A percentile compares a stretch with the other conserved stretches of the same genome.
Conservation (phyloP, 1,140 invertebrate genomes). For the Ceratoteleas bidentatus region DNA sequence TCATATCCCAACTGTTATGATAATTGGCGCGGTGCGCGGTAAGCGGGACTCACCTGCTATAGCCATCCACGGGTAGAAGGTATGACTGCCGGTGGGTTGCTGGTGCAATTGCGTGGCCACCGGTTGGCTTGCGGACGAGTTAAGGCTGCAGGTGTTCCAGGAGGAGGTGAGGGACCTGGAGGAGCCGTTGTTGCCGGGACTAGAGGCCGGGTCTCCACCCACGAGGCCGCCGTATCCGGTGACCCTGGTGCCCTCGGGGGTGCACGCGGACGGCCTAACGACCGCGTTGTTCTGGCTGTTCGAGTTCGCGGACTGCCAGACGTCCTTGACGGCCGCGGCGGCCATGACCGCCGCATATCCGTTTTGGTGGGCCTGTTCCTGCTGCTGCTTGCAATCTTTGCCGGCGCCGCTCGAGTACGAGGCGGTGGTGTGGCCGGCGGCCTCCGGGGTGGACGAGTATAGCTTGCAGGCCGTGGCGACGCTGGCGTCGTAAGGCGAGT, state of each 20-base stretch:
- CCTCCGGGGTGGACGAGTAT: conserved; percentile 86
- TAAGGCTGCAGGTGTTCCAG: conserved; percentile 91
- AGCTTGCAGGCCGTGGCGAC: conserved; percentile 93
- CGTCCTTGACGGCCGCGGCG: conserved; percentile 85
- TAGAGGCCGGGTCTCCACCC: conserved; percentile 88
- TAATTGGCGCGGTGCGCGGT: conserved; percentile 47
- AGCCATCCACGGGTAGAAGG: conserved; percentile 98
- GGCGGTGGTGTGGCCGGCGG: conserved; percentile 82
- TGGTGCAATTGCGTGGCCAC: conserved; percentile 92
- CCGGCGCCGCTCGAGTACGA: conserved; percentile 82
- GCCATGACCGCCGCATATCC: conserved; percentile 85
- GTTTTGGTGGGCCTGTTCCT: conserved; percentile 86
- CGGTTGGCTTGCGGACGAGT: conserved; percentile 87
- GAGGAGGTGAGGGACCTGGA: conserved; percentile 85
- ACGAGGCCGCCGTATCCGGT: conserved; percentile 85
- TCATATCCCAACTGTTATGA: conserved; percentile 60
- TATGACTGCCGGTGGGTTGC: conserved; percentile 92
- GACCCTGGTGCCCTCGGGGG: conserved; percentile 88
- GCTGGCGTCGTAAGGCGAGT: conserved; percentile 93
- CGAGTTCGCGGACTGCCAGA: conserved; percentile 84
- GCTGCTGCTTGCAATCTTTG: conserved; percentile 85
- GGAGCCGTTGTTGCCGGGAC: conserved; percentile 87
- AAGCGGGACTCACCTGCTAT: conserved; percentile 93
- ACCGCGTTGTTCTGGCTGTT: conserved; percentile 86
- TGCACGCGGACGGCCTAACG: conserved; percentile 91